These are phyloP conservation scores for Chrysotoxum bicinctum DNA, from an alignment of 2,888 invertebrate genomes.

Conservation along the genomic window DNA sequence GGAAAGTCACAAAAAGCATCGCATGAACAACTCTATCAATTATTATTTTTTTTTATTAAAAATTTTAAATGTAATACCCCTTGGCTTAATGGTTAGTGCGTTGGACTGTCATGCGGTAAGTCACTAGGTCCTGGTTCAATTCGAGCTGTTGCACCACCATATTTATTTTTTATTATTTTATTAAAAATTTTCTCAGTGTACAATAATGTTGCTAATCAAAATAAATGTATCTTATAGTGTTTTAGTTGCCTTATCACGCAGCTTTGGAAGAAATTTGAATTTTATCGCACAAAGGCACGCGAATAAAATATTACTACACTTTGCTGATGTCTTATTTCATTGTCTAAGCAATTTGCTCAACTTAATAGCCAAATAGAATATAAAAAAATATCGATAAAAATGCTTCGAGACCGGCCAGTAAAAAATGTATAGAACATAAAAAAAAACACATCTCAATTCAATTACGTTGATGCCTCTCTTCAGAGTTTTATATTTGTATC, in stretches of 20 bases:
- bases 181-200: neutral
- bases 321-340: conserved; percentile 53
- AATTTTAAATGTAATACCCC: too few relatives aligned
- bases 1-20: too few relatives aligned
- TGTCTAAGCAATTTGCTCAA: conserved; percentile 50
- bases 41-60: too few relatives aligned
- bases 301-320: conserved; percentile 53
- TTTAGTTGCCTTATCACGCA: conserved; percentile 55
- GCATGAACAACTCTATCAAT: too few relatives aligned
- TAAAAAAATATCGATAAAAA: conserved; percentile 40
- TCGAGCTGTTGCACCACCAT: too few relatives aligned
- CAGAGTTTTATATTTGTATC: neutral
- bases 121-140: too few relatives aligned
- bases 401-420: neutral
- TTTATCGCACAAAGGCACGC: conserved; percentile 59
- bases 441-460: conserved; percentile 43
- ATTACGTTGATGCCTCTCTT: conserved; percentile 47
- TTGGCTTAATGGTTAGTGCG: too few relatives aligned
- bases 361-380: conserved; percentile 16
- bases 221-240: conserved; percentile 64
- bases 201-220: conserved; percentile 52
- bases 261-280: conserved; percentile 27
- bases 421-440: neutral
- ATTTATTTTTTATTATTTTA: too few relatives aligned
- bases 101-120: too few relatives aligned